Percentiles rank a stretch among this genome's conserved stretches.
phyloP scores from a whole-genome alignment of 2,113 vertebrate species.

The Cyprinodon brontotheroides region DNA sequence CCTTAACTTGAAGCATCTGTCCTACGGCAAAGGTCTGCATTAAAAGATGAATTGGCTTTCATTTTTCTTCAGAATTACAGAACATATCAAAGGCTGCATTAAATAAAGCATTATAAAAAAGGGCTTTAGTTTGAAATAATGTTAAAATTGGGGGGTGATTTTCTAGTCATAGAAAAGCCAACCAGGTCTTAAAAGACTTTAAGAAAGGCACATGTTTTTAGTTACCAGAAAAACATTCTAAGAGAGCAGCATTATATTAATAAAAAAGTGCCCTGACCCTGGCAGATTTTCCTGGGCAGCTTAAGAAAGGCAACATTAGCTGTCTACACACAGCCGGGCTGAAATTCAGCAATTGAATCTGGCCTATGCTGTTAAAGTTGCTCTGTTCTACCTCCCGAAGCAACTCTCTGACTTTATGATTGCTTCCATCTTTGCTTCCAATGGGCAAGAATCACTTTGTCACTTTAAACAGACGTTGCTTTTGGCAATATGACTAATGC shows the following conservation, averaged over 20 bases:
- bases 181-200: not conserved
- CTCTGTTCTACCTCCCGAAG: not conserved
- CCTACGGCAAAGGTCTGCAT: not conserved
- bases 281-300: not conserved
- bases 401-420: slow-evolving; percentile 1
- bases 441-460: slow-evolving; percentile 29
- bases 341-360: not conserved
- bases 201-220: not conserved
- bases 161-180: slow-evolving; percentile 2
- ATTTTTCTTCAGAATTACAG: no score
- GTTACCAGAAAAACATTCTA: not conserved
- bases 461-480: slow-evolving; percentile 10
- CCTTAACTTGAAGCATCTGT: not conserved
- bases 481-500: slow-evolving; percentile 21
- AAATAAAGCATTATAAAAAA: not conserved
- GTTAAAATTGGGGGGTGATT: not conserved
- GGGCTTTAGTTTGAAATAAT: not conserved
- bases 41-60: not conserved
- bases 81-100: not conserved
- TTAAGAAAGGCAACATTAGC: not conserved
- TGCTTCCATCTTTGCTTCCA: not conserved
- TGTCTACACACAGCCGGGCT: not conserved
- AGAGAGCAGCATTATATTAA: not conserved
- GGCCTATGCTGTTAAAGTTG: not conserved
- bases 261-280: not conserved